Conservation (phyloP, 1,140 invertebrate species). For the Drosophila santomea region DNA sequence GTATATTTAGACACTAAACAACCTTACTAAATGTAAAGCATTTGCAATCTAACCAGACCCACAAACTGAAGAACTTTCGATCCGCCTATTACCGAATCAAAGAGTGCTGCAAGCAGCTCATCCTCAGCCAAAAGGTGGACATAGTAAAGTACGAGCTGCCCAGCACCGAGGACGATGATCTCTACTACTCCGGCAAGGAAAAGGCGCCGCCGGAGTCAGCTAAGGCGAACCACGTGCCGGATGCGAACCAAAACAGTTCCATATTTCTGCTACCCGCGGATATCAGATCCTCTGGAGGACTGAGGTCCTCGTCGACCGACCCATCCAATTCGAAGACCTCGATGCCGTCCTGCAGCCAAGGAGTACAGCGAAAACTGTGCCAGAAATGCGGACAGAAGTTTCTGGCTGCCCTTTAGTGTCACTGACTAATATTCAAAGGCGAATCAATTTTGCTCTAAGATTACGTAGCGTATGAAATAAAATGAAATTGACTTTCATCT, state of each 20-base stretch:
- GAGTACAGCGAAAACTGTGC: slow-evolving; percentile 40
- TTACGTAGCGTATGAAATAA: neutral
- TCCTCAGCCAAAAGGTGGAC: slow-evolving; percentile 53
- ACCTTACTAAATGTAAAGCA: too few species aligned
- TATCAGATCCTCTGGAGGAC: slow-evolving; percentile 5
- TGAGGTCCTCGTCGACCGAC: neutral
- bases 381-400: slow-evolving; percentile 57
- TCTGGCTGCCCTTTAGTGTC: slow-evolving; percentile 33
- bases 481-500: slow-evolving; percentile 44
- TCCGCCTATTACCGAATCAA: slow-evolving; percentile 65
- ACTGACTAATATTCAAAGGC: neutral
- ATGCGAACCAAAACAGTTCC: neutral
- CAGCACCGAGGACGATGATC: slow-evolving; percentile 56
- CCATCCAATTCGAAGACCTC: neutral
- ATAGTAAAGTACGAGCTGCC: slow-evolving; percentile 61
- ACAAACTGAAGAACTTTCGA: slow-evolving; percentile 52
- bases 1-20: neutral
- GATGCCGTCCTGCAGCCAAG: neutral
- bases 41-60: slow-evolving; percentile 12
- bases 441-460: neutral
- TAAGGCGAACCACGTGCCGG: neutral
- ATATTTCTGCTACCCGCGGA: neutral
- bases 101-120: slow-evolving; percentile 65
- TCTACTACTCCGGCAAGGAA: neutral
- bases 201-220: neutral